Evolutionary conservation across 1,140 invertebrate genomes (phyloP), one percentile per base, ranked within the genome.

Genomic region (Venturia canescens): DNA sequence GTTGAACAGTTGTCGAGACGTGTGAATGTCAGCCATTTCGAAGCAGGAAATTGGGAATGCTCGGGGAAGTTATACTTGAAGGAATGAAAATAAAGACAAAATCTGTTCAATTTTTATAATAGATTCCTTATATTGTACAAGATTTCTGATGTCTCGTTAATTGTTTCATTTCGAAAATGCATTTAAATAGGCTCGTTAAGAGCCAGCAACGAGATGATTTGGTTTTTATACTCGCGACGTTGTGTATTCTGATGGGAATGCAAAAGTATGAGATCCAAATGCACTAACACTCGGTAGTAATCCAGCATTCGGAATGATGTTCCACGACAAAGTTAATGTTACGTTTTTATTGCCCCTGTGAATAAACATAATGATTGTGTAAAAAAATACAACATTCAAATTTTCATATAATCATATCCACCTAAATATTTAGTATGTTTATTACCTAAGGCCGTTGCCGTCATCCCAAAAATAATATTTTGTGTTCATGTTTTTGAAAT

Each of bases 391-490:
- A 80, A 21, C 1, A 3, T 63, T 21, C 21, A 27, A 26, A 44
- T 57, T 74, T 80, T 23, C 27, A 7, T 60, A 3, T 15, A 44
- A 48, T 13, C 18, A 63, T 74, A 50, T 75, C 16, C 31, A 2
- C 15, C 5, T 66, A 27, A 66, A 26, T 7, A 63, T 44, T 60
- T 1, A 29, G 13, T 44, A 63, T 60, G 48, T 29, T 95, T 94
- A 98, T 95, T 94, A 98, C 97, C 94, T 97, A 16, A 99, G 93
- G 88, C 98, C 98, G 92, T 98, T 98, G 69, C 98, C 98, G 94
- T 99, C 99, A 94, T 99, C 99, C 97, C 98, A 99, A 92, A 99
- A 99, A 89, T 99, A 99, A 93, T 99, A 99, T 91, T 99, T 99
- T 3, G 98, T 98, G 88, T 99, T 98, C 93, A 98, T 96, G 88